Conservation (phyloP, 2,888 invertebrate species). For the Melanargia galathea region DNA sequence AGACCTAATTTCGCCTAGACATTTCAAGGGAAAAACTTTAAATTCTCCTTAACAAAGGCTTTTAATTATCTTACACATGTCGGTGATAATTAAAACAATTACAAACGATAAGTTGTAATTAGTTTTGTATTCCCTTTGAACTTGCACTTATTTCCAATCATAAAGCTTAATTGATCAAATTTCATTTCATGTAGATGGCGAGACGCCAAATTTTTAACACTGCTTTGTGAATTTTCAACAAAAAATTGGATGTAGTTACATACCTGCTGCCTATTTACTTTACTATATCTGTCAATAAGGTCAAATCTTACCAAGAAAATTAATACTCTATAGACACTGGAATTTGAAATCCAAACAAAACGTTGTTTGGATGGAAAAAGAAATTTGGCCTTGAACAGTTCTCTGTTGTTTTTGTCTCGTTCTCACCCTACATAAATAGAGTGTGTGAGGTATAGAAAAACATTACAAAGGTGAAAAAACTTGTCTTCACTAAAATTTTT, state of each 20-base stretch:
- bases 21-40: slow-evolving; percentile 8
- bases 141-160: slow-evolving; percentile 41
- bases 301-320: too few relatives aligned
- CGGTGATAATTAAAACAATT: slow-evolving; percentile 13
- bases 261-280: too few relatives aligned
- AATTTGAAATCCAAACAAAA: too few relatives aligned
- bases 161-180: slow-evolving; percentile 43
- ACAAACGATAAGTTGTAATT: slow-evolving; percentile 33
- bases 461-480: too few relatives aligned
- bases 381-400: too few relatives aligned
- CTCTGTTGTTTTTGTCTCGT: too few relatives aligned
- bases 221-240: slow-evolving; percentile 8
- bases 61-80: slow-evolving; percentile 2
- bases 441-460: too few relatives aligned
- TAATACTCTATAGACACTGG: too few relatives aligned
- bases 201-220: slow-evolving; percentile 32
- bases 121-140: slow-evolving; percentile 35
- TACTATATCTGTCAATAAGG: too few relatives aligned
- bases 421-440: too few relatives aligned
- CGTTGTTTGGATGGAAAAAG: too few relatives aligned
- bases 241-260: background rate
- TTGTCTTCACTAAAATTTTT: too few relatives aligned
- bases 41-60: slow-evolving; percentile 3
- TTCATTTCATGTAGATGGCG: slow-evolving; percentile 43
- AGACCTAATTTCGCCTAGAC: slow-evolving; percentile 2